phyloP scores from a whole-genome alignment of 2,797 vertebrate genomes.

The Macropodus opercularis region DNA sequence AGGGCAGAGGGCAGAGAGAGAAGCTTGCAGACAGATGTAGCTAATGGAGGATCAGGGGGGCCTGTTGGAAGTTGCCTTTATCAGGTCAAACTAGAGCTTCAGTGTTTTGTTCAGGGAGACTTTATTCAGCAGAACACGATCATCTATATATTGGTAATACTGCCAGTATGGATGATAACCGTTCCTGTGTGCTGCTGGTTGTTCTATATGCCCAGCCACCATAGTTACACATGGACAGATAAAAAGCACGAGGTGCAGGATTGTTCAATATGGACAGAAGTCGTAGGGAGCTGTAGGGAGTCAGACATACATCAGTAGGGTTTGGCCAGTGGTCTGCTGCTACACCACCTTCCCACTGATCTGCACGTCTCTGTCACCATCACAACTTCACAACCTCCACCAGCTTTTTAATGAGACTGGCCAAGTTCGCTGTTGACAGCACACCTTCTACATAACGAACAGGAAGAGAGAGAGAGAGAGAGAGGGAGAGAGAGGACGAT shows the following conservation, averaged over 20 bases:
- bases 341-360: constrained; percentile 52
- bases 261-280: not conserved
- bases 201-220: not conserved
- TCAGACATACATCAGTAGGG: constrained; percentile 35
- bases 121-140: too few species aligned
- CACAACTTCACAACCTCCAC: constrained; percentile 58
- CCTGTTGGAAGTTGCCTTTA: constrained; percentile 5
- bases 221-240: not conserved
- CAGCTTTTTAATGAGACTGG: constrained; percentile 57
- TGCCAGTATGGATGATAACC: not conserved
- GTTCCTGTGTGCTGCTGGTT: not conserved
- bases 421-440: constrained; percentile 63
- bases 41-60: constrained; percentile 11
- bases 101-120: constrained; percentile 4
- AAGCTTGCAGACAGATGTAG: constrained; percentile 28
- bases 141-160: not conserved
- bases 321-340: constrained; percentile 49
- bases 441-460: constrained; percentile 68
- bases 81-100: not conserved
- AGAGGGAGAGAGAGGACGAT: constrained; percentile 7
- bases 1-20: constrained; percentile 20
- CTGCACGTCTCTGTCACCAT: constrained; percentile 55
- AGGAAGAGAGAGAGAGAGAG: constrained; percentile 28
- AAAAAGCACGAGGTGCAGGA: not conserved
- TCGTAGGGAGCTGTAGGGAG: constrained; percentile 11